Evolutionary conservation across 2,113 vertebrate genomes (phyloP).

Genomic region (Nerophis lumbriciformis): DNA sequence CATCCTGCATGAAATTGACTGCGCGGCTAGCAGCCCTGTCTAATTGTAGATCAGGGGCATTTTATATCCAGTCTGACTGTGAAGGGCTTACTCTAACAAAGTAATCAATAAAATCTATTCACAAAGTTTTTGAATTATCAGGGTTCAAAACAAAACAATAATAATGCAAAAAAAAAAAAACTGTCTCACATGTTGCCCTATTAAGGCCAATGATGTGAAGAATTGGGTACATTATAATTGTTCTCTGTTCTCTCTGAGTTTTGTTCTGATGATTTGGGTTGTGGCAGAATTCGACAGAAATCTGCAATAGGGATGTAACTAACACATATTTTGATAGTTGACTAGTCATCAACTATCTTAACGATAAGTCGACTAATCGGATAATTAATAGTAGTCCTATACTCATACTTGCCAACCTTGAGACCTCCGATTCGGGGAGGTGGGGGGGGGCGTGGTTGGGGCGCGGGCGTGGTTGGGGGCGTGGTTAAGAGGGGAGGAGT

Average conservation of each 20-base stretch:
- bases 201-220: background rate
- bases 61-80: slow-evolving; percentile 17
- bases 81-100: slow-evolving; percentile 1
- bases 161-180: background rate
- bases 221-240: slow-evolving; percentile 10
- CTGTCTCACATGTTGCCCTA: background rate
- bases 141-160: background rate
- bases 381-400: too few species aligned
- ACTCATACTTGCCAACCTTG: too few species aligned
- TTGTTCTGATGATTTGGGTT: slow-evolving; percentile 15
- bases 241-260: slow-evolving; percentile 15
- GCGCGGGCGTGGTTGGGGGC: too few species aligned
- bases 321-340: too few species aligned
- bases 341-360: too few species aligned
- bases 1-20: slow-evolving; percentile 21
- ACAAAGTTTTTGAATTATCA: background rate
- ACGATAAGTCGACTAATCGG: too few species aligned
- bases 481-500: too few species aligned
- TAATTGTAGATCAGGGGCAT: slow-evolving; percentile 19
- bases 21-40: background rate
- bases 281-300: slow-evolving; percentile 12
- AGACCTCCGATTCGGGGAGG: too few species aligned
- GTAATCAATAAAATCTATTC: background rate
- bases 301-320: background rate
- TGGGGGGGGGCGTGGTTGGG: too few species aligned